phyloP scores from a whole-genome alignment of 2,888 invertebrate genomes.

The Agapetus fuscipes region DNA sequence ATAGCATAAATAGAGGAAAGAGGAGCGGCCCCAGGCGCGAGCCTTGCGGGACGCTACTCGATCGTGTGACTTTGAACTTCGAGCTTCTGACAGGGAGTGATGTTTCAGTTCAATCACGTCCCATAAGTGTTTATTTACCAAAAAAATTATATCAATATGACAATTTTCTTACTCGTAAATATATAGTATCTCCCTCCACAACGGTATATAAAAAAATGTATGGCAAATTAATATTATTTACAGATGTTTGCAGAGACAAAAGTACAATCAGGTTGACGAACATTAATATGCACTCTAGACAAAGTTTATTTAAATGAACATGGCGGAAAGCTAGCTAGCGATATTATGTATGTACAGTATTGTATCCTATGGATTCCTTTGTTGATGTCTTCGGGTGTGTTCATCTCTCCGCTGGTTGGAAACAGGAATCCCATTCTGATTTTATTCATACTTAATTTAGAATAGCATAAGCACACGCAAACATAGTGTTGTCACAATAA shows the following conservation, averaged over 20 bases:
- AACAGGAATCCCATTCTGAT: too few relatives aligned
- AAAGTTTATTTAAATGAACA: slow-evolving; percentile 3
- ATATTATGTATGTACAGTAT: background rate
- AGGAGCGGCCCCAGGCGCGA: too few relatives aligned
- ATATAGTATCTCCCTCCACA: slow-evolving; percentile 15
- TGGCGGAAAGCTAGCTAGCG: background rate
- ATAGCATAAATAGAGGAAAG: too few relatives aligned
- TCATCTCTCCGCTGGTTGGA: background rate
- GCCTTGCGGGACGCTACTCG: too few relatives aligned
- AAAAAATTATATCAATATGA: slow-evolving; percentile 26
- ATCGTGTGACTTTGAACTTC: too few relatives aligned
- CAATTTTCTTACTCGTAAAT: slow-evolving; percentile 18
- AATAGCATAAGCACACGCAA: slow-evolving; percentile 3
- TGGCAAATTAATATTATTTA: slow-evolving; percentile 17
- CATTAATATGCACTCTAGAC: slow-evolving; percentile 13
- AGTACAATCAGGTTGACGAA: slow-evolving; percentile 10
- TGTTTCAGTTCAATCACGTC: slow-evolving; percentile 18
- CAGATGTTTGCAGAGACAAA: slow-evolving; percentile 14
- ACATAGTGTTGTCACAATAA: slow-evolving; percentile 2
- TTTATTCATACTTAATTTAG: background rate
- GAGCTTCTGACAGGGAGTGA: slow-evolving; percentile 35
- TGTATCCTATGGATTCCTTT: background rate
- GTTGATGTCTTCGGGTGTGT: background rate
- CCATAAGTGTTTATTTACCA: slow-evolving; percentile 31
- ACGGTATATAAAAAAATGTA: slow-evolving; percentile 16